phyloP scores from a whole-genome alignment of 2,113 vertebrate genomes.

The Anarrhichthys ocellatus region DNA sequence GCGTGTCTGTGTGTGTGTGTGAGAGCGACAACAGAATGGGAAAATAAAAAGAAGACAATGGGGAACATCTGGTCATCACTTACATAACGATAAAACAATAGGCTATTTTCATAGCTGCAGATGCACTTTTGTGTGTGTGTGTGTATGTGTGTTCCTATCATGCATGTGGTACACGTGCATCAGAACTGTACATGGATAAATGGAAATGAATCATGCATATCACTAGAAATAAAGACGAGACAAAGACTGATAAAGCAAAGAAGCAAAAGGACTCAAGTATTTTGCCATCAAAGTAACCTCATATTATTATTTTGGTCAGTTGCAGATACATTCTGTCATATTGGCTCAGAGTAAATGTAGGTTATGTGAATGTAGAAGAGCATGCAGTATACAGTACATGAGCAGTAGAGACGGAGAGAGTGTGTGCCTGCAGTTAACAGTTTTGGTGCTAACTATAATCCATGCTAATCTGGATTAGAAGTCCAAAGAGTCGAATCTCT shows the following conservation, averaged over 20 bases:
- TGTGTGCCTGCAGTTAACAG: conserved; percentile 46
- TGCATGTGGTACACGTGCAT: conserved; percentile 4
- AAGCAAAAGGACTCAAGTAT: background rate
- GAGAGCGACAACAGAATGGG: conserved; percentile 20
- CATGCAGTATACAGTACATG: background rate
- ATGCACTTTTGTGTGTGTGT: conserved; percentile 32
- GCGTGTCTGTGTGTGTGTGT: conserved; percentile 27
- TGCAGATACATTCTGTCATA: background rate
- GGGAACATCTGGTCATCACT: conserved; percentile 76
- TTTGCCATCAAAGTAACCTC: background rate
- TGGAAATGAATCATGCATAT: background rate
- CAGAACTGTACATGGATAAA: conserved; percentile 1
- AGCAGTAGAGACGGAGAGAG: conserved; percentile 35
- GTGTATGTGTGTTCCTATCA: conserved; percentile 18
- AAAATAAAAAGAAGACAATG: conserved; percentile 52
- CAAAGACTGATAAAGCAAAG: background rate
- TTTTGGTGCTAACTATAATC: conserved; percentile 61
- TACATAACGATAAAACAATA: conserved; percentile 64
- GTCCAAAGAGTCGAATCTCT: conserved; percentile 54
- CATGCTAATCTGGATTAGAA: conserved; percentile 79
- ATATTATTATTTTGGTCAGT: conserved; percentile 1
- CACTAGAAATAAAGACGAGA: background rate
- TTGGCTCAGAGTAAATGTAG: background rate
- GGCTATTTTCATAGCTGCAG: conserved; percentile 51
- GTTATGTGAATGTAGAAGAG: background rate